Percentiles rank a stretch among this genome's conserved stretches.
Conservation (phyloP, 2,888 invertebrate species). For the Brenthis daphne region DNA sequence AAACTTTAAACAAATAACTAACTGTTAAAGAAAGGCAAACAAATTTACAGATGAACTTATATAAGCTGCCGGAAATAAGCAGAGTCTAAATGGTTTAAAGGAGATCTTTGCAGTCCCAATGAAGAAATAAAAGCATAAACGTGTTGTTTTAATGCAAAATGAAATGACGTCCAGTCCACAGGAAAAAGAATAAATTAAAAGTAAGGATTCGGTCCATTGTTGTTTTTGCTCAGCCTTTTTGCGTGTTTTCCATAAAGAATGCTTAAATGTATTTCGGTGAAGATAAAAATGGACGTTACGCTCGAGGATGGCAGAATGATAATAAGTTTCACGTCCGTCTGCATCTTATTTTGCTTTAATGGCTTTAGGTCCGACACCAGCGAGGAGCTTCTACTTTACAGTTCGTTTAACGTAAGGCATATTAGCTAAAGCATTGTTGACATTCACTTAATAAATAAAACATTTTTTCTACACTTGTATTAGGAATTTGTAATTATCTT, state of each 20-base stretch:
- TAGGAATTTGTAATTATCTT: slow-evolving; percentile 6
- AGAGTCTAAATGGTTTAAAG: slow-evolving; percentile 50
- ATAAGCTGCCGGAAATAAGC: slow-evolving; percentile 51
- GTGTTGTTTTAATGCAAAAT: slow-evolving; percentile 66
- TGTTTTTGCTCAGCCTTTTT: slow-evolving; percentile 58
- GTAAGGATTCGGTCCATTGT: slow-evolving; percentile 64
- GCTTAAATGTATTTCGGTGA: slow-evolving; percentile 49
- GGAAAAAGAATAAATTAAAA: slow-evolving; percentile 72
- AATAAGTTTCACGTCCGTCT: slow-evolving; percentile 33
- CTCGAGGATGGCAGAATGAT: slow-evolving; percentile 42
- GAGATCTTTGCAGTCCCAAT: slow-evolving; percentile 50
- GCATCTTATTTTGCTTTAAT: slow-evolving; percentile 33
- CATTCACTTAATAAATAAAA: slow-evolving; percentile 15
- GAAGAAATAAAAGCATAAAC: slow-evolving; percentile 69
- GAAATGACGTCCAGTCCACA: slow-evolving; percentile 64
- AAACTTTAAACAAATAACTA: slow-evolving; percentile 65
- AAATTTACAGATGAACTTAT: slow-evolving; percentile 58
- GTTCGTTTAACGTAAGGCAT: slow-evolving; percentile 14
- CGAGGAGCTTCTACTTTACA: slow-evolving; percentile 22
- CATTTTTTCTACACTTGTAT: not conserved
- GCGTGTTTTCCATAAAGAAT: slow-evolving; percentile 53
- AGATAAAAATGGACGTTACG: slow-evolving; percentile 47
- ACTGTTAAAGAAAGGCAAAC: slow-evolving; percentile 64
- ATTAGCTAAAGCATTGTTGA: slow-evolving; percentile 15
- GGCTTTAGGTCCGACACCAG: slow-evolving; percentile 30